Conservation (phyloP, 2,113 vertebrate genomes). For the Corvus cornix region DNA sequence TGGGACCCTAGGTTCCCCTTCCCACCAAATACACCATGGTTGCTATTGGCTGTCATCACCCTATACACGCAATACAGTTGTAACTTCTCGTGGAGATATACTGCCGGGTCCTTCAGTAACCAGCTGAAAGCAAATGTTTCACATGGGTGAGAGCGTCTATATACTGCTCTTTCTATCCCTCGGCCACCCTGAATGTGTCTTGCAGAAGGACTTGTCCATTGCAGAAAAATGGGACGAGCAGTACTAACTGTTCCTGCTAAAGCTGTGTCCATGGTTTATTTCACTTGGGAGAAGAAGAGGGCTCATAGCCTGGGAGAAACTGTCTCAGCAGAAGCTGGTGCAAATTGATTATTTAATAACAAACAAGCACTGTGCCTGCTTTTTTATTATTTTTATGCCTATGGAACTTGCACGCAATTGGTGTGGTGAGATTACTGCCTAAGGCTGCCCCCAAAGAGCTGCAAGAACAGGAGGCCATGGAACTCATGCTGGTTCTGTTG, state of each 20-base stretch:
- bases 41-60: neutral
- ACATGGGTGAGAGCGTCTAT: neutral
- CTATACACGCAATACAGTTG: neutral
- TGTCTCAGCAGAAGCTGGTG: neutral
- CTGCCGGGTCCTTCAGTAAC: neutral
- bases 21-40: fast-evolving
- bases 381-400: constrained; percentile 20
- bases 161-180: neutral
- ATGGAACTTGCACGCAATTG: neutral
- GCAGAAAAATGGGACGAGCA: neutral
- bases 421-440: constrained; percentile 6
- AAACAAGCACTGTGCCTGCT: neutral
- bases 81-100: neutral
- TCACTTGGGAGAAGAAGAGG: neutral
- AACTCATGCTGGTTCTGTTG: neutral
- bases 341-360: constrained; percentile 25
- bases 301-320: neutral
- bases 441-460: neutral
- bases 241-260: neutral
- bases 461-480: neutral
- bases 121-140: neutral
- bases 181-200: neutral
- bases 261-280: neutral
- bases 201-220: neutral
- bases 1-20: neutral